Conservation (phyloP, 2,888 invertebrate genomes). For the Esperia sulphurella region DNA sequence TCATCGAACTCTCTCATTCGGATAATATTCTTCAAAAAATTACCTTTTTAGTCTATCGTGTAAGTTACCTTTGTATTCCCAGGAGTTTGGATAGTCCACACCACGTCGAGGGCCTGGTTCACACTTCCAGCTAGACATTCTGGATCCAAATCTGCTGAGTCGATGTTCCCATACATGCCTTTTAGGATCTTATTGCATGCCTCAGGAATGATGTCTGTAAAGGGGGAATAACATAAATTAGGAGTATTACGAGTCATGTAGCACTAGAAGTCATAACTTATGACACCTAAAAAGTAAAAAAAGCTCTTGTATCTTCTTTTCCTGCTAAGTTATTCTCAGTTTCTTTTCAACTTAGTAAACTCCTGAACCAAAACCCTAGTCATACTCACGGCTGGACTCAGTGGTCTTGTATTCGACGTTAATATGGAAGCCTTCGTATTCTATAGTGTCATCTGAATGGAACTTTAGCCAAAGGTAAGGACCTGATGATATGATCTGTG, state of each 20-base stretch:
- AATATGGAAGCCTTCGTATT: constrained; percentile 68
- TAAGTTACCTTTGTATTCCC: constrained; percentile 14
- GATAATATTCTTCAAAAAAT: too few relatives aligned
- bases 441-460: constrained; percentile 61
- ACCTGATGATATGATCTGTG: constrained; percentile 50
- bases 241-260: too few relatives aligned
- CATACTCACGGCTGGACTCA: constrained; percentile 35
- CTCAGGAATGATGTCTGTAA: constrained; percentile 20
- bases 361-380: too few relatives aligned
- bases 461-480: constrained; percentile 59
- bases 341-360: too few relatives aligned
- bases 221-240: too few relatives aligned
- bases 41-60: too few relatives aligned
- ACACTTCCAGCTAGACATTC: constrained; percentile 20
- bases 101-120: constrained; percentile 27
- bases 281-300: too few relatives aligned
- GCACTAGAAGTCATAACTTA: too few relatives aligned
- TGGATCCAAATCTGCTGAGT: constrained; percentile 19
- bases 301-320: too few relatives aligned
- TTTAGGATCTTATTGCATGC: constrained; percentile 25
- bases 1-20: too few relatives aligned
- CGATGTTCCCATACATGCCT: constrained; percentile 22
- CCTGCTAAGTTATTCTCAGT: too few relatives aligned
- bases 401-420: constrained; percentile 36
- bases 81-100: constrained; percentile 33